These are phyloP conservation scores for Eclectus roratus DNA, from an alignment of 2,113 vertebrate species.

Conservation along the genomic window DNA sequence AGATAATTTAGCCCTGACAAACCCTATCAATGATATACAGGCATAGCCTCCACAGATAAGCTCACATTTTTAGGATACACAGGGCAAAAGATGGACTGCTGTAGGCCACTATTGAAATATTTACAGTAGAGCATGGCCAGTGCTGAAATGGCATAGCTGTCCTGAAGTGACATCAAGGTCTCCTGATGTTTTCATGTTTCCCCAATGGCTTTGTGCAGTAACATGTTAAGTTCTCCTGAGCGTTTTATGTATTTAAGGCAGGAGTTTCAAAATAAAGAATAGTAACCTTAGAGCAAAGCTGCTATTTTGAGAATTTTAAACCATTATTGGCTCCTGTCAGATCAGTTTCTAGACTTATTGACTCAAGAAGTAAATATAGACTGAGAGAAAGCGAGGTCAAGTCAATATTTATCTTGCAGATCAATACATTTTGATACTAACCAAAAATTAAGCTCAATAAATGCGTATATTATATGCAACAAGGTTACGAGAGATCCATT, in stretches of 20 bases:
- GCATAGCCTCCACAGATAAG: not conserved
- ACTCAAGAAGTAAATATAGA: conserved; percentile 77
- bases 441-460: conserved; percentile 72
- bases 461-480: conserved; percentile 48
- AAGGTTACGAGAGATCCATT: conserved; percentile 47
- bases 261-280: conserved; percentile 60
- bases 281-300: conserved; percentile 61
- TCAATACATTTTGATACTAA: conserved; percentile 77
- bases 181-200: not conserved
- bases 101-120: conserved; percentile 41
- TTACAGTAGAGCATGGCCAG: not conserved
- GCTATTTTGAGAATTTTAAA: conserved; percentile 75
- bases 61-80: not conserved
- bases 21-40: not conserved
- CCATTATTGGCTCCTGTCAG: conserved; percentile 78
- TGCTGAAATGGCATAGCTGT: conserved; percentile 30
- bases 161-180: not conserved
- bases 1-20: conserved; percentile 25
- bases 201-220: not conserved
- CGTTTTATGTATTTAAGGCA: conserved; percentile 45
- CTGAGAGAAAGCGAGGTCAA: conserved; percentile 75
- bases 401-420: conserved; percentile 79
- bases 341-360: conserved; percentile 78
- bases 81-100: not conserved
- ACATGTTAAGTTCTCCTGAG: conserved; percentile 41